Conservation (phyloP, 2,797 vertebrate genomes). For the Enteromius treurensis region DNA sequence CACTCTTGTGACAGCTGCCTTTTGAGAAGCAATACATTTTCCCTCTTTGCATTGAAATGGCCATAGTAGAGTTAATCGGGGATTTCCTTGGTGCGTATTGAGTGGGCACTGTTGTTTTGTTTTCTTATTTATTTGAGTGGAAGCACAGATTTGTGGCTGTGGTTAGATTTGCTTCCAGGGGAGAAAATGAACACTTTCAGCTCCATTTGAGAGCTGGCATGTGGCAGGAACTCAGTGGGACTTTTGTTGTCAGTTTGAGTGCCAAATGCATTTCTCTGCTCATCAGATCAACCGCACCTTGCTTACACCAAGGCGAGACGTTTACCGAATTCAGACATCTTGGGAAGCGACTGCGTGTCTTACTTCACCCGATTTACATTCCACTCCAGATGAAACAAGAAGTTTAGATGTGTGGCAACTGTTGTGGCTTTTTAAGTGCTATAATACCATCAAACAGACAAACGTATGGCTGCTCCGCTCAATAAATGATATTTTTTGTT, state of each 20-base stretch:
- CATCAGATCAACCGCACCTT: conserved; percentile 29
- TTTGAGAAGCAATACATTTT: conserved; percentile 9
- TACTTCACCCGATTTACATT: conserved; percentile 9
- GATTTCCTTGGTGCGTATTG: conserved; percentile 24
- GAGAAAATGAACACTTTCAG: conserved; percentile 51
- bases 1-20: background rate
- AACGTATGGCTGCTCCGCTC: background rate
- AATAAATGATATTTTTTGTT: background rate
- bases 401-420: conserved; percentile 11
- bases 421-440: background rate
- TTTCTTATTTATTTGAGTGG: conserved; percentile 49
- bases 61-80: conserved; percentile 35
- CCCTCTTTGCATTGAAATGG: background rate
- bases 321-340: conserved; percentile 1
- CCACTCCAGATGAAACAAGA: background rate
- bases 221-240: conserved; percentile 46
- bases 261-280: conserved; percentile 50
- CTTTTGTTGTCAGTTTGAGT: conserved; percentile 41
- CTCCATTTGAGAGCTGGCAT: conserved; percentile 45
- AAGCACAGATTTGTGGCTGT: conserved; percentile 40
- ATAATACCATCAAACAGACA: background rate
- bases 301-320: background rate
- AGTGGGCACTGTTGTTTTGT: conserved; percentile 17
- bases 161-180: conserved; percentile 46
- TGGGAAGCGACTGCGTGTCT: background rate